These are phyloP conservation scores for Dolichomitus sp. DNA, from an alignment of 2,888 invertebrate genomes.

Conservation along the genomic window DNA sequence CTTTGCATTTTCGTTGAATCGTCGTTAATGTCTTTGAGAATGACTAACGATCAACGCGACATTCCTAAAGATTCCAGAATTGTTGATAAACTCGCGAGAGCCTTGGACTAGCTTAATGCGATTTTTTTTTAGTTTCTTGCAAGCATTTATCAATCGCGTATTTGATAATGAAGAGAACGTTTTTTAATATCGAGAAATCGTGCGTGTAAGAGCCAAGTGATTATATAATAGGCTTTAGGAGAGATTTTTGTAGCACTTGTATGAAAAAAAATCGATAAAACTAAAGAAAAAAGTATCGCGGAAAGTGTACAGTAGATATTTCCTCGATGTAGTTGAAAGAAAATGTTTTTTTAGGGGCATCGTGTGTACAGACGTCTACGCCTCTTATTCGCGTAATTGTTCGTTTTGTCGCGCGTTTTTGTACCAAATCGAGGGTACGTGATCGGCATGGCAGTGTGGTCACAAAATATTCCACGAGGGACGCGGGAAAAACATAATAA, in stretches of 20 bases:
- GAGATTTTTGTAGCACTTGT: slow-evolving; percentile 62
- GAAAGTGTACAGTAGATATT: slow-evolving; percentile 64
- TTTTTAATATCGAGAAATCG: slow-evolving; percentile 51
- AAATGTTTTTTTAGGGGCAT: slow-evolving; percentile 24
- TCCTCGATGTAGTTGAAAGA: slow-evolving; percentile 30
- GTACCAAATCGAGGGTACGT: slow-evolving; percentile 20
- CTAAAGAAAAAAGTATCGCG: slow-evolving; percentile 39
- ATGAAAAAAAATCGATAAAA: slow-evolving; percentile 46
- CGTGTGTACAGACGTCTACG: slow-evolving; percentile 41
- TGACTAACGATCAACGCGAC: slow-evolving; percentile 41
- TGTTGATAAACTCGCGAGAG: slow-evolving; percentile 15
- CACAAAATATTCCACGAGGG: neutral
- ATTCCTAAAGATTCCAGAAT: slow-evolving; percentile 64
- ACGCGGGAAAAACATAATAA: neutral
- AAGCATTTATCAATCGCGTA: slow-evolving; percentile 16
- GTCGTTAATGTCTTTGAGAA: slow-evolving; percentile 16
- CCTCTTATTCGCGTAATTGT: slow-evolving; percentile 17
- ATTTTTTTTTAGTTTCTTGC: slow-evolving; percentile 6
- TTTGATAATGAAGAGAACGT: slow-evolving; percentile 27
- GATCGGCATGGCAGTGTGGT: slow-evolving; percentile 4
- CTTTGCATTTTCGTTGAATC: slow-evolving; percentile 44
- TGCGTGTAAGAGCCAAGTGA: slow-evolving; percentile 29
- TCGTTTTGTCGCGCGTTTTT: slow-evolving; percentile 32
- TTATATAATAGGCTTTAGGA: slow-evolving; percentile 44
- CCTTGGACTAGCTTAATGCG: neutral